A percentile compares a stretch with the other conserved stretches of the same genome.
phyloP scores from a whole-genome alignment of 2,888 invertebrate species.

The Sarcophaga subvicina region DNA sequence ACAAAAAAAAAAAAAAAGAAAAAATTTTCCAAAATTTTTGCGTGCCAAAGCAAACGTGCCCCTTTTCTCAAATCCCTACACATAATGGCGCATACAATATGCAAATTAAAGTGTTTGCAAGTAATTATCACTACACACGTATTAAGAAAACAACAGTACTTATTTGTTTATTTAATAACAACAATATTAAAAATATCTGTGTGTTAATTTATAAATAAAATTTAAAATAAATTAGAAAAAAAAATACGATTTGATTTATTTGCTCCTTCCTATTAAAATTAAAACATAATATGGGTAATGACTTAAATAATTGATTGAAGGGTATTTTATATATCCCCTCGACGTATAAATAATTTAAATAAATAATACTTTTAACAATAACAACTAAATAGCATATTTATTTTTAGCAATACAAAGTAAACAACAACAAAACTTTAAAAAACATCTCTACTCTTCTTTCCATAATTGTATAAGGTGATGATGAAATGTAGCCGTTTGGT shows the following conservation, averaged over 20 bases:
- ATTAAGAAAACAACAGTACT: no score
- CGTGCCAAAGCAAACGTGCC: conserved; percentile 53
- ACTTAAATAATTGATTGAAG: background rate
- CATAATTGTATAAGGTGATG: background rate
- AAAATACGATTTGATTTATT: no score
- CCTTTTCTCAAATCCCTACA: conserved; percentile 19
- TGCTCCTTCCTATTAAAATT: no score
- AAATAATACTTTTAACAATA: background rate
- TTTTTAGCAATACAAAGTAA: conserved; percentile 2
- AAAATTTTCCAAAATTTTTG: conserved; percentile 25
- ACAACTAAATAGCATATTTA: background rate
- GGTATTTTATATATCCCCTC: background rate
- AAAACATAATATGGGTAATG: no score
- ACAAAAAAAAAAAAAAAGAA: background rate
- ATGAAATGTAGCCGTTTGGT: background rate
- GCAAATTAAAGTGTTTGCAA: background rate
- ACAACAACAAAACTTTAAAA: background rate
- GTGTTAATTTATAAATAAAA: no score
- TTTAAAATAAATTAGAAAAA: no score
- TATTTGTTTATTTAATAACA: no score
- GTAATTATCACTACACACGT: no score
- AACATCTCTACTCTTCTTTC: background rate
- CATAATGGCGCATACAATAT: background rate
- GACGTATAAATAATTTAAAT: no score
- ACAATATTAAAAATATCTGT: no score